phyloP scores from a whole-genome alignment of 2,113 vertebrate genomes.

The Todiramphus saurophagus region DNA sequence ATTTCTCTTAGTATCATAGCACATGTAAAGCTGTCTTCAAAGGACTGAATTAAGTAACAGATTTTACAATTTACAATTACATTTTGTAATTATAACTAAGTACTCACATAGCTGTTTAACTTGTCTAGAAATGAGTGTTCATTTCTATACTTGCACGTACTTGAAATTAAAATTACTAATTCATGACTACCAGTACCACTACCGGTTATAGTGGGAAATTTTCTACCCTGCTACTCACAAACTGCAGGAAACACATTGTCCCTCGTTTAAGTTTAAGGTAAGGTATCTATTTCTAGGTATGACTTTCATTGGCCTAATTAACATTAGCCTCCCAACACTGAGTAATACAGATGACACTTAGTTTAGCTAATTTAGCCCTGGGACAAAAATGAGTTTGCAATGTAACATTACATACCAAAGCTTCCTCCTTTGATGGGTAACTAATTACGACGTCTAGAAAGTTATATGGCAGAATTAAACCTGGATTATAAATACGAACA shows the following conservation, averaged over 20 bases:
- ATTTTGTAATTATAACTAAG: background rate
- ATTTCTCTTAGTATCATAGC: background rate
- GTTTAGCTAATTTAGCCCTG: conserved; percentile 45
- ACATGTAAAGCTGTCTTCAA: background rate
- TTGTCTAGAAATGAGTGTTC: background rate
- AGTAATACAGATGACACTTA: conserved; percentile 11
- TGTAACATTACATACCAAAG: conserved; percentile 14
- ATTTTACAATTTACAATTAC: background rate
- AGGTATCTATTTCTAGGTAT: background rate
- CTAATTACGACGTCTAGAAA: background rate
- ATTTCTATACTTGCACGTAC: conserved; percentile 13
- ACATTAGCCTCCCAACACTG: background rate
- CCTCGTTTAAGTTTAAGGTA: background rate
- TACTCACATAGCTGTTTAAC: background rate
- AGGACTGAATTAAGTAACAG: background rate
- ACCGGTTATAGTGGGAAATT: background rate
- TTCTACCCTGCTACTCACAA: background rate
- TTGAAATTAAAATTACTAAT: conserved; percentile 18
- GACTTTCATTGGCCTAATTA: background rate
- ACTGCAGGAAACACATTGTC: background rate
- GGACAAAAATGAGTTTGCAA: conserved; percentile 24
- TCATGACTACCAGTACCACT: background rate
- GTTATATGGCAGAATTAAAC: conserved; percentile 7
- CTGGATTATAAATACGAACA: conserved; percentile 7
- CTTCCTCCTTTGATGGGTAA: background rate